Evolutionary conservation across 2,888 invertebrate genomes (phyloP).

Genomic region (Agrotis puta): DNA sequence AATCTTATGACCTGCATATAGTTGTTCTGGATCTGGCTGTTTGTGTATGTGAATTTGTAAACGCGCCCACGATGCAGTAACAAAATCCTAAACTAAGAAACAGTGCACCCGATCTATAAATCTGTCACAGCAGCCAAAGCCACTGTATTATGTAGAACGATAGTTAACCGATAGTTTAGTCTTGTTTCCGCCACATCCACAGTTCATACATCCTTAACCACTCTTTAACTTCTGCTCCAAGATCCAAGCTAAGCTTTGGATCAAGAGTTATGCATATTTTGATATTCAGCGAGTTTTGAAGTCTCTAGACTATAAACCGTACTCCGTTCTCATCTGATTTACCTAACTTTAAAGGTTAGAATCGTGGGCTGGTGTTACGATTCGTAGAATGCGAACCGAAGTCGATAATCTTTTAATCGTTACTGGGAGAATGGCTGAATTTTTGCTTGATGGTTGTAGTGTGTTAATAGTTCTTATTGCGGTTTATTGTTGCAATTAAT

Average conservation of each 20-base stretch:
- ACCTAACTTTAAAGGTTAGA: slow-evolving; percentile 56
- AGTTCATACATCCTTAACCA: slow-evolving; percentile 20
- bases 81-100: too few relatives aligned
- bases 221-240: slow-evolving; percentile 20
- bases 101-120: neutral
- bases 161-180: slow-evolving; percentile 17
- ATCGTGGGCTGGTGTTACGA: slow-evolving; percentile 43
- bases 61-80: too few relatives aligned
- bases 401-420: slow-evolving; percentile 50
- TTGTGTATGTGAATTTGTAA: too few relatives aligned
- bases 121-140: neutral
- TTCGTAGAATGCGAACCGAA: slow-evolving; percentile 45
- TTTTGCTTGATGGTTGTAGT: slow-evolving; percentile 22
- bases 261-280: slow-evolving; percentile 37
- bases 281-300: slow-evolving; percentile 41
- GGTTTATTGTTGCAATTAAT: slow-evolving; percentile 1
- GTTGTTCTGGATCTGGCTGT: too few relatives aligned
- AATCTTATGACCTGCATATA: too few relatives aligned
- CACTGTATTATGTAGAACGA: slow-evolving; percentile 16
- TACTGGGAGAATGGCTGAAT: slow-evolving; percentile 29
- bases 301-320: slow-evolving; percentile 23
- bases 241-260: slow-evolving; percentile 26
- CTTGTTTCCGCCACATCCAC: slow-evolving; percentile 11
- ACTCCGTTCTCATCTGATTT: slow-evolving; percentile 46
- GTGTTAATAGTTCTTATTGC: slow-evolving; percentile 9